Evolutionary conservation across 2,113 vertebrate genomes (phyloP), one percentile per base, ranked within the genome.

Genomic region (Caranx melampygus): DNA sequence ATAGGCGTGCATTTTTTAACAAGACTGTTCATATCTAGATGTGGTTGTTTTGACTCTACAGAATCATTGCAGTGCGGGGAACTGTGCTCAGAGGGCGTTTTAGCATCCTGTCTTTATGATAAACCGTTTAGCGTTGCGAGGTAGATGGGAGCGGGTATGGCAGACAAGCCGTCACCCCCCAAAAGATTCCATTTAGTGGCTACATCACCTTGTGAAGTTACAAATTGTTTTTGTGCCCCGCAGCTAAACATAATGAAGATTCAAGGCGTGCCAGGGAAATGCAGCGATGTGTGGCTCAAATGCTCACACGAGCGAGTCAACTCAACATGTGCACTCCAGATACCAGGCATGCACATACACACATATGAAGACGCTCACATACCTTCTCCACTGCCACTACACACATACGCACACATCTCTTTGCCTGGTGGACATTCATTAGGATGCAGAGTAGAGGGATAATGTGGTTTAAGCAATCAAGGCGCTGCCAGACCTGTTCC

Each of bases 171-270:
- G 3, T 71, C 55, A 5, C 65, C 62, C 75, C 67, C 52, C 40
- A 68, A 85, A 86, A 83, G 74, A 82, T 81, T 89, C 88, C 84
- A 85, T 92, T 93, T 89, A 91, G 84, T 55, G 73, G 79, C 81
- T 69, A 76, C 82, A 89, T 90, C 89, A 87, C 86, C 84, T 91
- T 87, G 75, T 76, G 79, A 88, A 88, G 88, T 87, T 89, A 78
- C 84, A 94, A 93, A 92, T 92, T 89, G 87, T 92, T 90, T 93
- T 92, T 84, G 65, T 89, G 86, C 92, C 91, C 90, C 9, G 64
- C 83, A 74, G 93, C 88, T 61, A 91, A 82, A 85, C 77, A 80
- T 90, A 92, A 93, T 91, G 87, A 90, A 90, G 92, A 91, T 90
- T 86, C 89, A 82, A 91, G 79, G 57, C 37, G 21, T 67, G 80